A percentile compares a stretch with the other conserved stretches of the same genome.
These are phyloP conservation scores for Cricetomys ansorgei DNA, from an alignment of 2,113 vertebrate genomes.

Conservation along the genomic window DNA sequence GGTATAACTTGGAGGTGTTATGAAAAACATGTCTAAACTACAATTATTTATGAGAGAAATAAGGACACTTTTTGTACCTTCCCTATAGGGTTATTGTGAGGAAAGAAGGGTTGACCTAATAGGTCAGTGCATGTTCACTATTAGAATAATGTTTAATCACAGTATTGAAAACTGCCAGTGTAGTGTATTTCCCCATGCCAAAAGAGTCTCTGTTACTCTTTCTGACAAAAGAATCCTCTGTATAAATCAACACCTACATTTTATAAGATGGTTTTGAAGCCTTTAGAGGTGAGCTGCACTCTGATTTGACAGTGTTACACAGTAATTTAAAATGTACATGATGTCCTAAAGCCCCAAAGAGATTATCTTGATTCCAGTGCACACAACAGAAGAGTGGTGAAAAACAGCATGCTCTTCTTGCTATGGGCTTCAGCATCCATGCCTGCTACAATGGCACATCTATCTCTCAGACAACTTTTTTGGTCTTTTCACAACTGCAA, in stretches of 20 bases:
- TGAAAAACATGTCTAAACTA: not conserved
- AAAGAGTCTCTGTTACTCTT: constrained; percentile 5
- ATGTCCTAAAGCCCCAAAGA: constrained; percentile 50
- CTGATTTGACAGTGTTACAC: constrained; percentile 17
- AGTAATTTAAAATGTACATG: not conserved
- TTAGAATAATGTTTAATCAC: not conserved
- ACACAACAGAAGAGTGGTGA: not conserved
- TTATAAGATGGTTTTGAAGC: not conserved
- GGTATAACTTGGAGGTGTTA: not conserved
- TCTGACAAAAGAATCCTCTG: constrained; percentile 8
- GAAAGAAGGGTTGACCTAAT: not conserved
- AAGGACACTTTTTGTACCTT: not conserved
- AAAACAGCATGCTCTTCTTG: not conserved
- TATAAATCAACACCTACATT: constrained; percentile 59
- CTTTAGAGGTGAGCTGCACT: constrained; percentile 6
- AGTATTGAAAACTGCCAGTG: not conserved
- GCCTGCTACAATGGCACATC: not conserved
- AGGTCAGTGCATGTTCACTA: not conserved
- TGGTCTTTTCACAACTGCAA: not conserved
- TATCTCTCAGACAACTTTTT: not conserved
- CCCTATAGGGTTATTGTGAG: not conserved
- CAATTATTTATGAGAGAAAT: not conserved
- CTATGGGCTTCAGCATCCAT: rapidly evolving
- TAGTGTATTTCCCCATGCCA: not conserved
- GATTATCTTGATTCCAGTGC: not conserved